phyloP scores from a whole-genome alignment of 2,797 vertebrate genomes.

The Clamator glandarius region DNA sequence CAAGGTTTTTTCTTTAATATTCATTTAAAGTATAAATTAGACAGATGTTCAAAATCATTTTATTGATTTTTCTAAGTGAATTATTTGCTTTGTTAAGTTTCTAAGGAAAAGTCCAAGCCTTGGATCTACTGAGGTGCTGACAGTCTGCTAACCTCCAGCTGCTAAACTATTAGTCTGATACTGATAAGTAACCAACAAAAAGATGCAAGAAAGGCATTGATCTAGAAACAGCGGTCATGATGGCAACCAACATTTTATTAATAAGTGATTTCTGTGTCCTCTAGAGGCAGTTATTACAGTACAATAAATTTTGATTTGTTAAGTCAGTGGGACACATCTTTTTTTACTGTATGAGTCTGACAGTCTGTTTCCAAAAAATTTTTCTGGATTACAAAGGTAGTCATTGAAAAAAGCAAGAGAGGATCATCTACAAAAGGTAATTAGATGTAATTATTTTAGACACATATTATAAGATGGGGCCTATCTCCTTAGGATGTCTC shows the following conservation, averaged over 20 bases:
- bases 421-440: background rate
- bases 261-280: background rate
- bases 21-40: background rate
- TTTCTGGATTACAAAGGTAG: background rate
- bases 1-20: background rate
- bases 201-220: background rate
- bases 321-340: background rate
- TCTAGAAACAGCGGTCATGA: background rate
- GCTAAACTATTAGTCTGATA: background rate
- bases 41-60: background rate
- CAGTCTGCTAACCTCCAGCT: background rate
- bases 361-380: background rate
- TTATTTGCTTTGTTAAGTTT: background rate
- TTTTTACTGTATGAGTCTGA: background rate
- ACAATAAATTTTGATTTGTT: background rate
- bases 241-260: background rate
- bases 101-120: background rate
- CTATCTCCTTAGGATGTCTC: background rate
- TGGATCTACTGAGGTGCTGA: background rate
- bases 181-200: background rate
- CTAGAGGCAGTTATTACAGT: background rate
- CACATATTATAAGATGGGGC: background rate
- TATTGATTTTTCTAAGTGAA: background rate
- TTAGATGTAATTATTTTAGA: background rate
- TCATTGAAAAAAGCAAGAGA: background rate